These are phyloP conservation scores for Redunca redunca DNA, from an alignment of 2,113 vertebrate genomes.

Conservation along the genomic window DNA sequence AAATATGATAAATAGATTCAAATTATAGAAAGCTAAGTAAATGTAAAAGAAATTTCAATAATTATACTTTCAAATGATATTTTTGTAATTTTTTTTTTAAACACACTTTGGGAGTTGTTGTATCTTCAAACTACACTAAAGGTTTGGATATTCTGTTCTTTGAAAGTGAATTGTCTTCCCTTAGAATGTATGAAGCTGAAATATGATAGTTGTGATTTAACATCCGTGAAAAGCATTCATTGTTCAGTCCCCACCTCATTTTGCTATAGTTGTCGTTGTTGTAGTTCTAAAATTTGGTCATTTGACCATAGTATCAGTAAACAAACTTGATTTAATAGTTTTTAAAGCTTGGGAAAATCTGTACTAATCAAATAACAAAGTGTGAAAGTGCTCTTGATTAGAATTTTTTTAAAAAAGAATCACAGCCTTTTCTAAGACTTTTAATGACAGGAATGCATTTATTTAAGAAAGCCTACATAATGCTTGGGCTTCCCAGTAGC, in stretches of 20 bases:
- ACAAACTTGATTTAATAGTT: neutral
- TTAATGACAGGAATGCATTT: neutral
- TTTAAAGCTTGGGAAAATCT: neutral
- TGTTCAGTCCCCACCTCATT: neutral
- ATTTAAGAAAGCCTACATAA: neutral
- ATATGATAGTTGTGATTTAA: neutral
- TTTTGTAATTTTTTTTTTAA: neutral
- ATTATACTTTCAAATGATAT: neutral
- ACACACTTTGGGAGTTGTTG: neutral
- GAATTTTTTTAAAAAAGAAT: neutral
- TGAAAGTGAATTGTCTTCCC: neutral
- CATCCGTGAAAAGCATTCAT: neutral
- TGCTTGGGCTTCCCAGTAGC: neutral
- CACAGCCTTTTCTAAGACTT: neutral
- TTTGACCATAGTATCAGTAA: neutral
- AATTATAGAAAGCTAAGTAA: neutral
- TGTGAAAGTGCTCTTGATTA: neutral
- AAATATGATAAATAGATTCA: neutral
- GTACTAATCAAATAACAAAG: neutral
- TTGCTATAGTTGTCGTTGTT: neutral
- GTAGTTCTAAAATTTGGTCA: neutral
- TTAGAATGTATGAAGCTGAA: neutral
- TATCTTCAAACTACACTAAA: neutral
- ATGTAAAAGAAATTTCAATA: neutral
- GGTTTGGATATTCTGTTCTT: neutral